A percentile compares a stretch with the other conserved stretches of the same genome.
Evolutionary conservation across 2,113 vertebrate genomes (phyloP).

Genomic region (Zingel zingel): DNA sequence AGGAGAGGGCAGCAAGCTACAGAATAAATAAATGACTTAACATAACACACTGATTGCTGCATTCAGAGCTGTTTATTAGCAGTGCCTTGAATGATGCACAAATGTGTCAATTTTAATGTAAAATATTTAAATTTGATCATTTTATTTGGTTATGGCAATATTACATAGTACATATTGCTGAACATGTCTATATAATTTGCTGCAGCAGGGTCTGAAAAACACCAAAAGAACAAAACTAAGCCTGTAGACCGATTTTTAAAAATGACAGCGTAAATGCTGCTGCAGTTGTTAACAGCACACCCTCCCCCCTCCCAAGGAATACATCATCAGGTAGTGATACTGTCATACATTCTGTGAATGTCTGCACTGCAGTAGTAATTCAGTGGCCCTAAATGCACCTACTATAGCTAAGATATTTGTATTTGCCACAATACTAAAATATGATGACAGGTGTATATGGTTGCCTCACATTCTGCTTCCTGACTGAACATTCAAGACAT

Average conservation of each 20-base stretch:
- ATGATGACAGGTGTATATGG: slow-evolving; percentile 30
- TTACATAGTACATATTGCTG: neutral
- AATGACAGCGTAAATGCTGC: neutral
- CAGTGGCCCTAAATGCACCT: slow-evolving; percentile 40
- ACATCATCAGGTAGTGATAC: slow-evolving; percentile 32
- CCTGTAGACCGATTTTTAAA: neutral
- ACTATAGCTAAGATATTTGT: slow-evolving; percentile 27
- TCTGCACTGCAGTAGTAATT: slow-evolving; percentile 71
- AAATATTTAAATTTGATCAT: neutral
- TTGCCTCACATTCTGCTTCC: slow-evolving; percentile 6
- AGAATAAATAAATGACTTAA: neutral
- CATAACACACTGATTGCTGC: slow-evolving; percentile 4
- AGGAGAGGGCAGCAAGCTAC: slow-evolving; percentile 73
- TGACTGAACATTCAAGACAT: slow-evolving; percentile 28
- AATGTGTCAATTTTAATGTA: neutral
- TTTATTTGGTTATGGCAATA: neutral
- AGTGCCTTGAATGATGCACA: neutral
- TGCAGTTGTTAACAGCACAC: neutral
- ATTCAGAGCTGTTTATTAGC: neutral
- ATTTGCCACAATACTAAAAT: slow-evolving; percentile 46
- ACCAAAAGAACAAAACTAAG: neutral
- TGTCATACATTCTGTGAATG: slow-evolving; percentile 50
- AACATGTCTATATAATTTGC: neutral
- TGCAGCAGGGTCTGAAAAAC: neutral
- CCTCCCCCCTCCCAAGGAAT: neutral